phyloP scores from a whole-genome alignment of 2,113 vertebrate genomes.

The Anguilla rostrata region DNA sequence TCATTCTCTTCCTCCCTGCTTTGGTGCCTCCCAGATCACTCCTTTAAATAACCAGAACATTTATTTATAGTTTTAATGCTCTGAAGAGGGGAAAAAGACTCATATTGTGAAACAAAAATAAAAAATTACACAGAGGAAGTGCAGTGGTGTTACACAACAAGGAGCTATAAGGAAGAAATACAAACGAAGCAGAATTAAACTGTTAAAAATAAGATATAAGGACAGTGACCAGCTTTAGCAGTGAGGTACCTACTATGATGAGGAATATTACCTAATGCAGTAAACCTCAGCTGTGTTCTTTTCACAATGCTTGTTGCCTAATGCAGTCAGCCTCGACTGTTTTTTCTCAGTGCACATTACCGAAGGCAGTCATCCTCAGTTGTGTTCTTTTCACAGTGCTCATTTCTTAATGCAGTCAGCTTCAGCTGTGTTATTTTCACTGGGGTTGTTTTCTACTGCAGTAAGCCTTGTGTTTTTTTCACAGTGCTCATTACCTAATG shows the following conservation, averaged over 20 bases:
- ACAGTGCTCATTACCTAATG: not conserved
- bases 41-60: constrained; percentile 28
- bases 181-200: not conserved
- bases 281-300: not conserved
- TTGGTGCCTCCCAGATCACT: constrained; percentile 22
- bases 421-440: not conserved
- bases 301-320: not conserved
- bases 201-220: no score
- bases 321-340: not conserved
- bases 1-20: constrained; percentile 10
- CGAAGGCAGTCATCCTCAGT: not conserved
- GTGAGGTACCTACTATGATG: not conserved
- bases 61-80: constrained; percentile 30
- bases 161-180: not conserved
- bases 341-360: not conserved
- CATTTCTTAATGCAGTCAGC: no score
- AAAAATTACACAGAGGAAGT: constrained; percentile 9
- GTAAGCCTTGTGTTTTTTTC: not conserved
- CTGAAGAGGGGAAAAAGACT: constrained; percentile 12
- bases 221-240: not conserved
- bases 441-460: not conserved
- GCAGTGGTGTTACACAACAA: constrained; percentile 7
- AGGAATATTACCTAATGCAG: not conserved
- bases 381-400: not conserved
- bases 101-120: constrained; percentile 17